A percentile compares a stretch with the other conserved stretches of the same genome.
phyloP scores from a whole-genome alignment of 2,113 vertebrate genomes.

The Pseudopodoces humilis region DNA sequence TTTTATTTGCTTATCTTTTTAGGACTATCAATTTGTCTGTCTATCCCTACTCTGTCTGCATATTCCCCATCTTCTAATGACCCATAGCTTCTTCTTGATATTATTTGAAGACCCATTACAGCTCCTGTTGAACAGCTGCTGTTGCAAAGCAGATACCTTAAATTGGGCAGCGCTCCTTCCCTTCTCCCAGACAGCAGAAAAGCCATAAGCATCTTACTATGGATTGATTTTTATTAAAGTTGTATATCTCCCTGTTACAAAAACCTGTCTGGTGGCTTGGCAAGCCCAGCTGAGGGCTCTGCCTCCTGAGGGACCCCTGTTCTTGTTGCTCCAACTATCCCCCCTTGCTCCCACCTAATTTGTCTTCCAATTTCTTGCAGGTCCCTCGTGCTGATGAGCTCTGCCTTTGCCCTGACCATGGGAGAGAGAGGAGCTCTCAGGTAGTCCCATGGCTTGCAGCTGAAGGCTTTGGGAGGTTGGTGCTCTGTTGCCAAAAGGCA shows the following conservation, averaged over 20 bases:
- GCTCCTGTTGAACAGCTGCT: conserved; percentile 13
- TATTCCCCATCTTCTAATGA: conserved; percentile 14
- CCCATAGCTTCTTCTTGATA: conserved; percentile 39
- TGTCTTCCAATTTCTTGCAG: conserved; percentile 67
- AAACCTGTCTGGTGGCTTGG: background rate
- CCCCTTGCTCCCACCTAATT: background rate
- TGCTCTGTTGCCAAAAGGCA: conserved; percentile 10
- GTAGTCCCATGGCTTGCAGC: conserved; percentile 34
- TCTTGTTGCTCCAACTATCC: background rate
- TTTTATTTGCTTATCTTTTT: background rate
- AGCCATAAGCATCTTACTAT: conserved; percentile 43
- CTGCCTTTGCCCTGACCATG: conserved; percentile 26
- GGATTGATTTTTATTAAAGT: conserved; percentile 69
- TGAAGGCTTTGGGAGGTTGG: conserved; percentile 31
- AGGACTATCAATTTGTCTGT: conserved; percentile 9
- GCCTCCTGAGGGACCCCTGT: conserved; percentile 28
- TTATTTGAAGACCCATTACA: conserved; percentile 56
- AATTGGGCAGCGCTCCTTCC: background rate
- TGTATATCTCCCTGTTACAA: conserved; percentile 55
- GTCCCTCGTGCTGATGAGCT: conserved; percentile 55
- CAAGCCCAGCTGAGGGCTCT: conserved; percentile 47
- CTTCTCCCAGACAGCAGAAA: background rate
- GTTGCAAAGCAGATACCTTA: background rate
- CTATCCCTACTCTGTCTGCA: conserved; percentile 11
- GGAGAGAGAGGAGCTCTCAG: conserved; percentile 6